Evolutionary conservation across 2,888 invertebrate genomes (phyloP), one percentile per base, ranked within the genome.

Genomic region (Pharmacophagus antenor): DNA sequence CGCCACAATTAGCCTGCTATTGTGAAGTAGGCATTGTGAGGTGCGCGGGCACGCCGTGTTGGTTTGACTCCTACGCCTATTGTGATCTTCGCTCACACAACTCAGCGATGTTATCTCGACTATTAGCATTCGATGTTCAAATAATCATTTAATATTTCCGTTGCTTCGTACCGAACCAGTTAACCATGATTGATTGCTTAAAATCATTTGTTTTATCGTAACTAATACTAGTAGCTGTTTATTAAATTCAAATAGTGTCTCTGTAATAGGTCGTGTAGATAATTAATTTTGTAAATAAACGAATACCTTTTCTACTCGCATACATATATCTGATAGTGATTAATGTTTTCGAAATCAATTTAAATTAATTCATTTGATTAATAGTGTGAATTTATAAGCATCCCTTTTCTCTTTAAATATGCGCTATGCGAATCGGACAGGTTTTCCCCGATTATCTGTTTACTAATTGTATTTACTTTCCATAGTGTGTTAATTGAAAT

Each of bases 1-100:
- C 88, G 84, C 85, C 79, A 88, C 87, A 89, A 90, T 90, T 88
- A 89, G 85, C 82, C 67, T 68, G 73, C 82, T 77, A 88, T 89
- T 87, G 86, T 87, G 73, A 63, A 68, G 61, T 62, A 66, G 66
- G 75, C 71, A 67, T 67, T 57, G 57, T 57, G 61, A 47, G 31
- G 62, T 69, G 83, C 79, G 82, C 81, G 79, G 77, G 81, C 81
- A 80, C 82, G 15, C 62, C 67, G 61, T 81, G 85, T 84, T 85
- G 79, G 80, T 80, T 82, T 79, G 73, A 82, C 88, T 81, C 89
- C 89, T 88, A 89, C 89, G 80, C 80, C 82, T 76, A 86, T 87
- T 88, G 86, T 88, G 79, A 77, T 75, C 71, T 79, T 79, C 74
- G 73, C 76, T 77, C 79, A 79, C 76, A 80, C 79, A 78, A 77